Evolutionary conservation across 2,888 invertebrate species (phyloP).

Genomic region (Deroplatys truncata): DNA sequence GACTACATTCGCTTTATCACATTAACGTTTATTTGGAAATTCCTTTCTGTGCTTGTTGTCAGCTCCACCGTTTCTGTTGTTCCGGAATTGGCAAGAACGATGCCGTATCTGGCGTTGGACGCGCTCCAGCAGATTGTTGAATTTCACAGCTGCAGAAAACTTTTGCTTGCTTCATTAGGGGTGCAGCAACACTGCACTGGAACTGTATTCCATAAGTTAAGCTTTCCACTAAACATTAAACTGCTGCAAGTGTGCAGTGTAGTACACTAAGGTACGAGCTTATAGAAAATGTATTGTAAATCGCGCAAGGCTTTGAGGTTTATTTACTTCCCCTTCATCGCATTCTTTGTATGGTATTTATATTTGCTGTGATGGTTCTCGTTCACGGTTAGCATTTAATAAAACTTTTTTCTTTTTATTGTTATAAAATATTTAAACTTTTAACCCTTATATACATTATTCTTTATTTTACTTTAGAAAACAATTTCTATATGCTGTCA

Average conservation of each 20-base stretch:
- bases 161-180: not conserved
- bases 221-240: not conserved
- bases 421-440: too few relatives aligned
- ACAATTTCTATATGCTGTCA: too few relatives aligned
- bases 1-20: not conserved
- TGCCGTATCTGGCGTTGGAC: not conserved
- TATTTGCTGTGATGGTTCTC: too few relatives aligned
- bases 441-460: too few relatives aligned
- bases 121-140: not conserved
- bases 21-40: not conserved
- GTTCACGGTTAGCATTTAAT: too few relatives aligned
- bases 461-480: too few relatives aligned
- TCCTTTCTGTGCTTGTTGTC: not conserved
- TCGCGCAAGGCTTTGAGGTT: too few relatives aligned
- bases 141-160: not conserved
- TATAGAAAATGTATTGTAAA: too few relatives aligned
- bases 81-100: not conserved
- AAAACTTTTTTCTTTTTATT: too few relatives aligned
- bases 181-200: not conserved
- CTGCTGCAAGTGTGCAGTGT: not conserved
- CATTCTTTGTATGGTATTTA: too few relatives aligned
- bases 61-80: not conserved
- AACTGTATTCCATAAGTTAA: not conserved
- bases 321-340: too few relatives aligned
- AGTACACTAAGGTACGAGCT: not conserved